Evolutionary conservation across 2,888 invertebrate species (phyloP).

Genomic region (Drosophila multiciliata): DNA sequence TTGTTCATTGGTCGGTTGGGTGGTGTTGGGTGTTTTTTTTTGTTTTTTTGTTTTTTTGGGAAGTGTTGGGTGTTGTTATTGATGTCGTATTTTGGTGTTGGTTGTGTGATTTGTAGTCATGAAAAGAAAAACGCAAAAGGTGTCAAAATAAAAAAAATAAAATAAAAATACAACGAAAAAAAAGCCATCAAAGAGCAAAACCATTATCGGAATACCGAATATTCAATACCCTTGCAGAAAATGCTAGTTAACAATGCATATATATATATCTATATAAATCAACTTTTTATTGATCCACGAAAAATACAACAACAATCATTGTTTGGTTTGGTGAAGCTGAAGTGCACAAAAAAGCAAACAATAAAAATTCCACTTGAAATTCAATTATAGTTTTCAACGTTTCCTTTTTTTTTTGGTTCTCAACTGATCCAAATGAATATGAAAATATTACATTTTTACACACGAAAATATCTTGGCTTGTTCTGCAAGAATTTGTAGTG

Average conservation of each 20-base stretch:
- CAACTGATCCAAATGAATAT: neutral
- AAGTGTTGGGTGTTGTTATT: neutral
- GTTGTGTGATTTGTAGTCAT: conserved; percentile 6
- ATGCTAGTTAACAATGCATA: neutral
- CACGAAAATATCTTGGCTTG: neutral
- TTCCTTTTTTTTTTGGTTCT: too few species aligned
- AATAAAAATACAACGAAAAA: neutral
- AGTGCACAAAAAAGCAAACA: neutral
- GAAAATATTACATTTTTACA: neutral
- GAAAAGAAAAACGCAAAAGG: conserved; percentile 42
- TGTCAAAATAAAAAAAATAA: conserved; percentile 25
- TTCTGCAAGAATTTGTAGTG: neutral
- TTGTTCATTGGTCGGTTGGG: conserved; percentile 17
- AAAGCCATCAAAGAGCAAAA: neutral
- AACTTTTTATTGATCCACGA: too few species aligned
- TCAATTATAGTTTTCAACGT: too few species aligned
- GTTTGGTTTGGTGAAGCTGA: neutral
- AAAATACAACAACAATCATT: neutral
- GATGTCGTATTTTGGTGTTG: conserved; percentile 1
- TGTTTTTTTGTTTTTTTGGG: neutral
- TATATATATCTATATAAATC: too few species aligned
- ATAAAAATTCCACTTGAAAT: too few species aligned
- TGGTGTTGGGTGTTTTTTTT: neutral
- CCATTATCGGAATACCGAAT: conserved; percentile 5
- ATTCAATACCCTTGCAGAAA: neutral